Evolutionary conservation across 2,888 invertebrate genomes (phyloP), one percentile per base, ranked within the genome.

Genomic region (Himalopsyche tibetana): DNA sequence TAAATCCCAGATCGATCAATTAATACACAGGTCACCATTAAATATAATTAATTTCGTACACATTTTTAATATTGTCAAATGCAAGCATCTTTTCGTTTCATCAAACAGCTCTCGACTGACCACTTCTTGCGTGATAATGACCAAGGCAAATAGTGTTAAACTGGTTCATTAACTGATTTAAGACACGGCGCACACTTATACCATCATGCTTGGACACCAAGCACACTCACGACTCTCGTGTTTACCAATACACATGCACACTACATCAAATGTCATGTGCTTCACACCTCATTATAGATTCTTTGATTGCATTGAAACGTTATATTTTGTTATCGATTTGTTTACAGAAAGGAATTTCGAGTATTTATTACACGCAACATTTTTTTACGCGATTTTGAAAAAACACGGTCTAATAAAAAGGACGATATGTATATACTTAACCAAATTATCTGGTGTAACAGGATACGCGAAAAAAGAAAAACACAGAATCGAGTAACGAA

Each of bases 111-210:
- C 51, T 69, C 80, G 69, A 69, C 45, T 85, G 82, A 82, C 84
- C 87, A 81, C 84, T 82, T 74, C 84, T 87, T 80, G 86, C 87
- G 87, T 87, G 87, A 86, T 87, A 87, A 87, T 87, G 87, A 87
- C 84, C 86, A 86, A 79, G 80, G 87, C 86, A 88, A 86, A 86
- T 86, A 88, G 87, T 88, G 87, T 88, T 86, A 86, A 88, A 88
- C 87, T 88, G 87, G 87, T 88, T 88, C 87, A 88, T 88, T 88
- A 86, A 88, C 87, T 88, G 87, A 88, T 88, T 88, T 86, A 85
- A 88, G 87, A 84, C 85, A 83, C 86, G 83, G 80, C 55, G 86
- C 74, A 63, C 63, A 84, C 84, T 38, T 80, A 84, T 80, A 84
- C 81, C 84, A 80, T 55, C 42, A 19, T 80, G 80, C 42, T 36